Conservation (phyloP, 2,797 vertebrate species). For the Spondyliosoma cantharus region DNA sequence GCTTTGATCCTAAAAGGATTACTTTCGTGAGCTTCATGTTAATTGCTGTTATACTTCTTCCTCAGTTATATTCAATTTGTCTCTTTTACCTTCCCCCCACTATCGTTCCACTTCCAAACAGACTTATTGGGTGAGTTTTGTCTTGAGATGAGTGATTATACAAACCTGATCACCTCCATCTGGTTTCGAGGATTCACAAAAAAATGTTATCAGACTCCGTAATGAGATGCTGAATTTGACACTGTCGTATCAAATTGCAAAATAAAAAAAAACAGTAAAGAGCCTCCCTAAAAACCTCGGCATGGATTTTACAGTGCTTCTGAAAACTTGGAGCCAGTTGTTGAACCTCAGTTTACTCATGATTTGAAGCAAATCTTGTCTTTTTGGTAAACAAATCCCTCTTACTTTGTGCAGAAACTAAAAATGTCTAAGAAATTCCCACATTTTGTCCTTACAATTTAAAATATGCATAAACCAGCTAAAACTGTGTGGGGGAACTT, state of each 20-base stretch:
- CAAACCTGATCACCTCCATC: not conserved
- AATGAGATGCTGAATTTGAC: not conserved
- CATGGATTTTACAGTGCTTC: not conserved
- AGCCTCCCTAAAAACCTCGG: not conserved
- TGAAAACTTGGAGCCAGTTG: constrained; percentile 12
- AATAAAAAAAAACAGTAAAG: not conserved
- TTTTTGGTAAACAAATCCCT: constrained; percentile 15
- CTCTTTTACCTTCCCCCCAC: not conserved
- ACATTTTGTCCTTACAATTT: constrained; percentile 33
- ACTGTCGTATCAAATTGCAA: not conserved
- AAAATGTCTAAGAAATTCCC: constrained; percentile 20
- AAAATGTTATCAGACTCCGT: not conserved
- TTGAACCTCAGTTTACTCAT: constrained; percentile 7
- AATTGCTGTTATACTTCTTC: constrained; percentile 18
- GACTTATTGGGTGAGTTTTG: not conserved
- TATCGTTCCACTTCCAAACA: not conserved
- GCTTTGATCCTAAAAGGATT: constrained; percentile 13
- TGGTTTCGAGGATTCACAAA: constrained; percentile 2
- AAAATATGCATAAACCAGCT: constrained; percentile 61
- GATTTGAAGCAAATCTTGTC: constrained; percentile 9
- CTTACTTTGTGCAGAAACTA: constrained; percentile 26
- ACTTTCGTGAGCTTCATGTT: constrained; percentile 25
- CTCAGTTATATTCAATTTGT: constrained; percentile 28
- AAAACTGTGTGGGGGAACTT: constrained; percentile 42
- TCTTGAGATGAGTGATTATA: constrained; percentile 9